A percentile compares a stretch with the other conserved stretches of the same genome.
Evolutionary conservation across 37 sponge, comb jelly and placozoan species (phyloP).

Genomic region (Tethya wilhelma): DNA sequence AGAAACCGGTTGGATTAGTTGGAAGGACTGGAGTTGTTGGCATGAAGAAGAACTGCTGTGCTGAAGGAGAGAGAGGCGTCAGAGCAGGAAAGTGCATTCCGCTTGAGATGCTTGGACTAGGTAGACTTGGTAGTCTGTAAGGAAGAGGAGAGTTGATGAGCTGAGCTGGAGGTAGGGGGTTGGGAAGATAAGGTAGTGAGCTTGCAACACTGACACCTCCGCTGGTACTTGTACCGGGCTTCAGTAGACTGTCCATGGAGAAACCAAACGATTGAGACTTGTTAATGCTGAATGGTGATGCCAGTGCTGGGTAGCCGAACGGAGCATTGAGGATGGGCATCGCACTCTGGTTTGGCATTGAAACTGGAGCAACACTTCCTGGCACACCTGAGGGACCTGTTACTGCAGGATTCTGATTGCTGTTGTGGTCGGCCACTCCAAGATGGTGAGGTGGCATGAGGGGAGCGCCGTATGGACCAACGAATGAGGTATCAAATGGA

Average conservation of each 20-base stretch:
- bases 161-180: constrained; percentile 28
- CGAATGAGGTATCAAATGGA: constrained; percentile 23
- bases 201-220: neutral
- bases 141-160: constrained; percentile 59
- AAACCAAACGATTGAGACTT: constrained; percentile 67
- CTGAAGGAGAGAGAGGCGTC: constrained; percentile 61
- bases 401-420: constrained; percentile 18
- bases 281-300: constrained; percentile 56
- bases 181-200: constrained; percentile 26
- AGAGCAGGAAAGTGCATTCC: constrained; percentile 63
- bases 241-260: constrained; percentile 58
- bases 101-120: constrained; percentile 64
- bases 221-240: constrained; percentile 19
- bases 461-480: constrained; percentile 4
- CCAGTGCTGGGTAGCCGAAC: constrained; percentile 49
- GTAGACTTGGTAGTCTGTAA: constrained; percentile 58
- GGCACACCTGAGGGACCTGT: constrained; percentile 20
- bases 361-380: neutral
- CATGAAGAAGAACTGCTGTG: constrained; percentile 76
- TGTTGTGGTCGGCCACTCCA: neutral
- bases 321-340: constrained; percentile 42
- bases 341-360: constrained; percentile 11
- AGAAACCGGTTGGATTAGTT: constrained; percentile 37
- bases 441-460: constrained; percentile 36
- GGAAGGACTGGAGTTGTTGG: constrained; percentile 70